phyloP scores from a whole-genome alignment of 2,888 invertebrate species.

The Lymantria monacha region DNA sequence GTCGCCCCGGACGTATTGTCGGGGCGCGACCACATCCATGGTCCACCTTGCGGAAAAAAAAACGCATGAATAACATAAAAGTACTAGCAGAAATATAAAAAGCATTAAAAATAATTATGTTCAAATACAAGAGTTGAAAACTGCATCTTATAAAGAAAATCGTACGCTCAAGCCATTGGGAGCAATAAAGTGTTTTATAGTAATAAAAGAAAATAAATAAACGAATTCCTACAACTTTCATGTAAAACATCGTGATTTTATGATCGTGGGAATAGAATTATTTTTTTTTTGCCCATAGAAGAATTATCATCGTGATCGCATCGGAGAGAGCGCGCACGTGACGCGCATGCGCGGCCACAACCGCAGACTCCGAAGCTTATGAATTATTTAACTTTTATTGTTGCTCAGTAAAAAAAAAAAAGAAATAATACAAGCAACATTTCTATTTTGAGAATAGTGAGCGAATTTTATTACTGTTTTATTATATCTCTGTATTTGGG shows the following conservation, averaged over 20 bases:
- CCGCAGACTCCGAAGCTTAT: constrained; percentile 53
- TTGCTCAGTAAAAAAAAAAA: constrained; percentile 67
- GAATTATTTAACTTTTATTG: constrained; percentile 80
- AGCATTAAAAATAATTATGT: no score
- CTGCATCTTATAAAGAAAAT: no score
- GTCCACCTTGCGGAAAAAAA: no score
- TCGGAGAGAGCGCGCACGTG: constrained; percentile 60
- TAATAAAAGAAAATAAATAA: constrained; percentile 12
- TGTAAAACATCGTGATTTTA: constrained; percentile 69
- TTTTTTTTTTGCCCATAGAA: constrained; percentile 60
- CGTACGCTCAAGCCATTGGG: no score
- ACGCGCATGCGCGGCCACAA: constrained; percentile 55
- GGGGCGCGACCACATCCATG: no score
- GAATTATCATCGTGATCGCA: constrained; percentile 61
- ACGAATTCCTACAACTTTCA: constrained; percentile 33
- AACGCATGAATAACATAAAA: no score
- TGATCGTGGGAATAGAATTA: constrained; percentile 75
- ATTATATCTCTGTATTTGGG: constrained; percentile 68
- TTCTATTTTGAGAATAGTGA: constrained; percentile 76
- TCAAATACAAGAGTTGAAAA: no score
- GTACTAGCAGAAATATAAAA: no score
- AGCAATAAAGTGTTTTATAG: no score
- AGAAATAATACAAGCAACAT: constrained; percentile 55
- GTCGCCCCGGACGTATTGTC: no score
- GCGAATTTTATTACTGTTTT: constrained; percentile 66